Base-by-base conservation (phyloP, 2,113 vertebrate species). In the Phycodurus eques region DNA sequence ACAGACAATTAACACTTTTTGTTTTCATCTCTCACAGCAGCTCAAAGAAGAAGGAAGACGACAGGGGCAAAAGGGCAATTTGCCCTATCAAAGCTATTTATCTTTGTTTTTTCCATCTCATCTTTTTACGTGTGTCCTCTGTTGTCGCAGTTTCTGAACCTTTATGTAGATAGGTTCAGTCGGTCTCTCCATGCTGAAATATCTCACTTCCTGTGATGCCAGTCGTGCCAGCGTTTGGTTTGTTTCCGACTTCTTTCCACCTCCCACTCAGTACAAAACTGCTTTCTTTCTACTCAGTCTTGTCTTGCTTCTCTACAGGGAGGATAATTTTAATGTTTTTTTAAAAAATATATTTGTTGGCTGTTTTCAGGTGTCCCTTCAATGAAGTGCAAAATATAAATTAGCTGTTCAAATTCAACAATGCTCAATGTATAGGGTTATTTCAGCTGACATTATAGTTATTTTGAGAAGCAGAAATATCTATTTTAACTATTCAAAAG, bases 31-130 rank as follows among this genome's bases (percentile, higher is more conserved):
- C 59, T 31, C 57, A 68, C 62, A 70, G 66, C 71, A 53, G 67
- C 68, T 77, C 51, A 78, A 64, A 74, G 73, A 39, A 76, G 72
- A 68, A 60, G 47, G 46, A 67, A 17, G 68, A 39, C 42, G 66
- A 47, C 43, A 27, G 27, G 51, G 27, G 64, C 46, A 67, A 67
- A 39, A 66, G 69, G 61, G 65, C 79, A 78, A 83, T 75, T 81
- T 75, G 73, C 56, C 56, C 73, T 73, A 82, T 89, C 81, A 83
- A 70, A 83, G 74, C 81, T 78, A 57, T 86, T 79, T 76, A 88
- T 85, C 83, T 81, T 79, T 76, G 74, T 81, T 83, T 42, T 67
- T 31, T 42, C 54, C 14, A 65, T 76, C 66, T 75, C 70, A 70
- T 82, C 76, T 81, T 53, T 73, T 72, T 76, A 42, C 72, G 72